phyloP scores from a whole-genome alignment of 2,113 vertebrate species.

The Dipodomys stephensi region DNA sequence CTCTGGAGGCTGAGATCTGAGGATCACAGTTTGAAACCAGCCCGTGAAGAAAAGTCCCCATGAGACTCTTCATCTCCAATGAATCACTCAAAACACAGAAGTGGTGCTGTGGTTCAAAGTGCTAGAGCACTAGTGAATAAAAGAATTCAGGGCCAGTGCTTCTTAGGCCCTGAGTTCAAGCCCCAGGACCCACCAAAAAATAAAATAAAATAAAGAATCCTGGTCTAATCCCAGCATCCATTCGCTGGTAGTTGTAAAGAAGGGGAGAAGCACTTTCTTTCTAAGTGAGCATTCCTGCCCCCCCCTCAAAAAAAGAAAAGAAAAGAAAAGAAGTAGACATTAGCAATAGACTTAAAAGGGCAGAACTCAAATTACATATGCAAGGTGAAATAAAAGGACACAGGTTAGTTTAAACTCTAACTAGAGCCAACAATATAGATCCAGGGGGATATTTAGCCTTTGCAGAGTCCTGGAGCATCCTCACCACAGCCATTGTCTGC shows the following conservation, averaged over 20 bases:
- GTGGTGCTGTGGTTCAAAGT: too few relatives aligned
- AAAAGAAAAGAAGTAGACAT: neutral
- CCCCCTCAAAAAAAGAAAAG: too few relatives aligned
- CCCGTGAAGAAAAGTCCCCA: too few relatives aligned
- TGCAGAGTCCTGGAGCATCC: neutral
- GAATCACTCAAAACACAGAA: too few relatives aligned
- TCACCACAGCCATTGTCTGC: neutral
- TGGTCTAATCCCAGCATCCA: neutral
- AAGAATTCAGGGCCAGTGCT: too few relatives aligned
- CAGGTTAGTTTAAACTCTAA: neutral
- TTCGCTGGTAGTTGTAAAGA: neutral
- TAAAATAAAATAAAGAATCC: neutral
- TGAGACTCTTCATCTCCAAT: too few relatives aligned
- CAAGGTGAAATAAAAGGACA: neutral
- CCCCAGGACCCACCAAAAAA: too few relatives aligned
- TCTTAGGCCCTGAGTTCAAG: too few relatives aligned
- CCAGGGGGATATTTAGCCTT: neutral
- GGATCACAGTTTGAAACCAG: too few relatives aligned
- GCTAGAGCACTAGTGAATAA: too few relatives aligned
- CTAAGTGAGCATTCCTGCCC: neutral
- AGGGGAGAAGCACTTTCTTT: neutral
- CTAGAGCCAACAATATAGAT: neutral
- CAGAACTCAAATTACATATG: neutral
- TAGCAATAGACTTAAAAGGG: slow-evolving; percentile 25
- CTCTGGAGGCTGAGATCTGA: too few relatives aligned